These are phyloP conservation scores for Hypsopygia costalis DNA, from an alignment of 2,888 invertebrate genomes.

Conservation along the genomic window DNA sequence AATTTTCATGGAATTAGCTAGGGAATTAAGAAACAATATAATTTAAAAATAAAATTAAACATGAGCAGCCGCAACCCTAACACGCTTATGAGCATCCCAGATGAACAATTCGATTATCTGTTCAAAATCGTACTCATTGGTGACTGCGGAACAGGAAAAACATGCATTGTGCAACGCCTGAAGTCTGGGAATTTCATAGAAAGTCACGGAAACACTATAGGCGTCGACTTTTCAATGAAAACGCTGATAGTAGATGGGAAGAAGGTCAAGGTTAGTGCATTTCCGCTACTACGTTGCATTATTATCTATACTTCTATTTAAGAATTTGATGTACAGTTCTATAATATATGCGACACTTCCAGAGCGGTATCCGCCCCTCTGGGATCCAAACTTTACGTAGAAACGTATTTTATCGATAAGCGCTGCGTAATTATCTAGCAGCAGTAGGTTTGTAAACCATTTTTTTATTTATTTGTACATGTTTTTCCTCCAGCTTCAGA, in stretches of 20 bases:
- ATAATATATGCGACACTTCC: no score
- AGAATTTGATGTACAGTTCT: no score
- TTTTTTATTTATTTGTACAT: no score
- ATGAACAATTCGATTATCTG: constrained; percentile 94
- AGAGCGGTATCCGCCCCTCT: neutral
- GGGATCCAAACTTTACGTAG: no score
- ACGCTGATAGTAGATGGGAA: constrained; percentile 96
- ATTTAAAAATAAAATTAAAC: constrained; percentile 36
- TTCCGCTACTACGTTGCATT: constrained; percentile 25
- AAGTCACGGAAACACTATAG: constrained; percentile 97
- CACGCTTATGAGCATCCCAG: constrained; percentile 87
- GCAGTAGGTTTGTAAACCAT: no score
- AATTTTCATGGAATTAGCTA: no score
- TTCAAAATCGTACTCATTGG: constrained; percentile 98
- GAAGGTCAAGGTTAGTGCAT: constrained; percentile 90
- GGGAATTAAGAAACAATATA: no score
- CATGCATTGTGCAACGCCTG: constrained; percentile 96
- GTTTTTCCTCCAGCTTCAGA: constrained; percentile 85
- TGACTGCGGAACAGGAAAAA: constrained; percentile 95
- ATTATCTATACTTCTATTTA: no score
- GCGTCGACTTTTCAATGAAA: constrained; percentile 99
- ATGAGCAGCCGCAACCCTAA: constrained; percentile 89
- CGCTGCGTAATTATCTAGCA: no score
- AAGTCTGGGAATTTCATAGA: constrained; percentile 98
- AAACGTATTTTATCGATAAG: no score